phyloP scores from a whole-genome alignment of 35 echinoderm and acorn worm species.

The Amphiura filiformis region DNA sequence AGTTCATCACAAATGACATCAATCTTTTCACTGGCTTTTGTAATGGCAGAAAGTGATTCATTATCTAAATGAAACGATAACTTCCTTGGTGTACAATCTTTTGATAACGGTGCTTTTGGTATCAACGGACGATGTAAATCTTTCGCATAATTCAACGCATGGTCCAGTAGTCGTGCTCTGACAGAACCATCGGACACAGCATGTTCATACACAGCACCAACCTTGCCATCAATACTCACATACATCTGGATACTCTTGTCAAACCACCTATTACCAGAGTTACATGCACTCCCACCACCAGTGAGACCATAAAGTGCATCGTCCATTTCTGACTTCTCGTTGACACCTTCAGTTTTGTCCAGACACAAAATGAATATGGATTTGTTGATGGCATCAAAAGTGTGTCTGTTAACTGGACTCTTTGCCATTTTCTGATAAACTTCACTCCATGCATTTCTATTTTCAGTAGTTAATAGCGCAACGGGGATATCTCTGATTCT shows the following conservation, averaged over 20 bases:
- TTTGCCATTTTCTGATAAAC: conserved; percentile 23
- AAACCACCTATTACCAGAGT: conserved; percentile 52
- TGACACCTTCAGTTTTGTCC: conserved; percentile 18
- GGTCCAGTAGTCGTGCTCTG: no score
- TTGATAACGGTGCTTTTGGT: no score
- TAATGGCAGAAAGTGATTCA: background rate
- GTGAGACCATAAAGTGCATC: background rate
- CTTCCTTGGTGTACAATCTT: no score
- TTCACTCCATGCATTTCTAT: conserved; percentile 41
- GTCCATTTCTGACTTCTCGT: conserved; percentile 4
- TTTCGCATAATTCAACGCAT: no score
- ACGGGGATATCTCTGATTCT: background rate
- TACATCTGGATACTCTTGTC: conserved; percentile 28
- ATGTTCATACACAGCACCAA: no score
- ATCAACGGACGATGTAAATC: no score
- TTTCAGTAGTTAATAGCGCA: conserved; percentile 31
- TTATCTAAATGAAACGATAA: no score
- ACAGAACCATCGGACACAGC: no score
- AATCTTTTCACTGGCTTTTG: conserved; percentile 16
- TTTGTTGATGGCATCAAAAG: conserved; percentile 30
- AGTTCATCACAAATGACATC: background rate
- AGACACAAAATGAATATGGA: conserved; percentile 23
- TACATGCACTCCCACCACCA: conserved; percentile 32
- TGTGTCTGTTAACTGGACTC: conserved; percentile 20
- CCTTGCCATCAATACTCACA: no score